Evolutionary conservation across 2,888 invertebrate species (phyloP), one percentile per base, ranked within the genome.

Genomic region (Lutraria lutraria): DNA sequence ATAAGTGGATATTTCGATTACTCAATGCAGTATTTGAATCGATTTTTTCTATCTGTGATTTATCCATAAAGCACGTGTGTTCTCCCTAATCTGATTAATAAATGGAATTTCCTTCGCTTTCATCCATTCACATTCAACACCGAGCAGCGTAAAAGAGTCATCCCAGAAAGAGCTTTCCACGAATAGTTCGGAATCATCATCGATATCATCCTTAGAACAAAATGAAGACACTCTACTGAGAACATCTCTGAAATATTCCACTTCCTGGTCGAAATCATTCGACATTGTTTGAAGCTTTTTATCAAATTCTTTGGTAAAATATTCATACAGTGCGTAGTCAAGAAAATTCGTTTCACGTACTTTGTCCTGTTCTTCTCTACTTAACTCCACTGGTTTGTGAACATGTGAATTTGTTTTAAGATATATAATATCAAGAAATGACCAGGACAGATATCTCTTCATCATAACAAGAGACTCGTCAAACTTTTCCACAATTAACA

Each of bases 351-450:
- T 82, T 2, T 68, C n/a, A 60, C 84, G 85, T 25, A 85, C 81
- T 82, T 85, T 85, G 12, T 15, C 25, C 12, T 13, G 25, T 76
- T 85, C 76, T n/a, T 19, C 12, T 0, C 31, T 29, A 19, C 21
- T 85, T 4, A 88, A 29, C 31, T 56, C 34, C 16, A 76, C 56
- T 29, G 21, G 21, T 29, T n/a, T n/a, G 60, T 88, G 89, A 76
- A 34, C 13, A 16, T 89, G 84, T 13, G 84, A 54, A 81, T 91
- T 91, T 21, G 81, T 87, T 21, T 80, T 60, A 10, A 88, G 43
- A 85, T 90, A 92, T 16, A 92, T 56, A 29, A 92, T 88, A 63
- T 92, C 92, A 53, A 80, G 34, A 29, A 92, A 84, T n/a, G 88
- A 81, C 92, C 92, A 92, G 54, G 83, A 85, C 13, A 92, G 79